Percentiles rank a stretch among this genome's conserved stretches.
Evolutionary conservation across 2,113 vertebrate genomes (phyloP).

Genomic region (Argyrosomus japonicus): DNA sequence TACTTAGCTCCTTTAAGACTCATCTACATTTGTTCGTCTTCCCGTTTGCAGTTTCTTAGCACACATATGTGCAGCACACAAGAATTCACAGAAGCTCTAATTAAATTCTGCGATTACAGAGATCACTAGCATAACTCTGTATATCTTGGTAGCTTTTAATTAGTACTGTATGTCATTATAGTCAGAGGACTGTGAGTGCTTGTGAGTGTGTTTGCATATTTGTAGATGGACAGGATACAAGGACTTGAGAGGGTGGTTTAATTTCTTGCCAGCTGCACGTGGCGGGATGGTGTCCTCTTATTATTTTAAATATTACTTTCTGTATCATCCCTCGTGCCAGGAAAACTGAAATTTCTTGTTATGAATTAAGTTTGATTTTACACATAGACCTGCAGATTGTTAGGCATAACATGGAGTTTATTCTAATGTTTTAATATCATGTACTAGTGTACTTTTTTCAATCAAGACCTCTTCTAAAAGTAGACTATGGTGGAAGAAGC

Average conservation of each 20-base stretch:
- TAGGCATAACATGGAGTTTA: no score
- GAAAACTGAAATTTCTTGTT: background rate
- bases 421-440: background rate
- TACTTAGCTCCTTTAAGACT: background rate
- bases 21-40: background rate
- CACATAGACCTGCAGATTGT: background rate
- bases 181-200: constrained; percentile 22
- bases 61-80: constrained; percentile 8
- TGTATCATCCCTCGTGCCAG: background rate
- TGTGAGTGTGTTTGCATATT: constrained; percentile 21
- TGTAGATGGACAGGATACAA: background rate
- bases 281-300: background rate
- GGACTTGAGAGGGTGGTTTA: background rate
- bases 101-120: constrained; percentile 51
- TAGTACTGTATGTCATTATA: constrained; percentile 43
- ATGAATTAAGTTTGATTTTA: background rate
- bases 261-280: background rate
- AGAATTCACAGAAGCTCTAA: constrained; percentile 45
- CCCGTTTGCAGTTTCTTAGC: no score
- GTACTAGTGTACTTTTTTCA: background rate
- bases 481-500: background rate
- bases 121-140: constrained; percentile 51
- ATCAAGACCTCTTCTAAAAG: no score
- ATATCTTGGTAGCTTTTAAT: constrained; percentile 51
- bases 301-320: background rate